Conservation (phyloP, 2,113 vertebrate species). For the Pholis gunnellus region DNA sequence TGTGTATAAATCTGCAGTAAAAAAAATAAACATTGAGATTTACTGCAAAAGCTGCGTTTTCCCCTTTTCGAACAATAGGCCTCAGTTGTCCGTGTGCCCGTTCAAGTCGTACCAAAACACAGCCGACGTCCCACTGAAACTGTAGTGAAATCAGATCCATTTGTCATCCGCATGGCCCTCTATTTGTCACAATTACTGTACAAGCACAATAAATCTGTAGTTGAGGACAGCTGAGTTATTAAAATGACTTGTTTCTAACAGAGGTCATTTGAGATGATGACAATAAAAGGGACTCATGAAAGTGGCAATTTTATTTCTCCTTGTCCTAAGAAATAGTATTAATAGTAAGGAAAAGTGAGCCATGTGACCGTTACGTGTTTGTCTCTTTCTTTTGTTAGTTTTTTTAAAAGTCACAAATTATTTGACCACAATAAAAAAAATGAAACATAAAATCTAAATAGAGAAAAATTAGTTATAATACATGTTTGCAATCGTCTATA, state of each 20-base stretch:
- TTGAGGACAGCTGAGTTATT: constrained; percentile 17
- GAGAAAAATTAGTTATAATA: not conserved
- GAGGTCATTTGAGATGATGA: constrained; percentile 26
- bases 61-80: constrained; percentile 58
- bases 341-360: not conserved
- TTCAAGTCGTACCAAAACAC: constrained; percentile 61
- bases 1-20: constrained; percentile 66
- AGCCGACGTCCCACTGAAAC: constrained; percentile 55
- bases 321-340: not conserved
- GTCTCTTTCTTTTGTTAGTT: not conserved
- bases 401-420: not conserved
- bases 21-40: constrained; percentile 72
- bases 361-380: not conserved
- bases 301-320: not conserved
- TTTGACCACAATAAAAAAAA: not conserved
- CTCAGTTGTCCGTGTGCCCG: constrained; percentile 62
- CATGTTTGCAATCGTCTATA: not conserved
- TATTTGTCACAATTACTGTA: constrained; percentile 53
- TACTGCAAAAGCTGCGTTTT: constrained; percentile 61
- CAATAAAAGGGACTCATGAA: not conserved
- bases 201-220: constrained; percentile 58
- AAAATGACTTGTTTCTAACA: constrained; percentile 48
- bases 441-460: not conserved
- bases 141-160: constrained; percentile 67
- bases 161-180: constrained; percentile 55